Percentiles rank a stretch among this genome's conserved stretches.
Conservation (phyloP, 2,113 vertebrate genomes). For the Psittacara wagleri region DNA sequence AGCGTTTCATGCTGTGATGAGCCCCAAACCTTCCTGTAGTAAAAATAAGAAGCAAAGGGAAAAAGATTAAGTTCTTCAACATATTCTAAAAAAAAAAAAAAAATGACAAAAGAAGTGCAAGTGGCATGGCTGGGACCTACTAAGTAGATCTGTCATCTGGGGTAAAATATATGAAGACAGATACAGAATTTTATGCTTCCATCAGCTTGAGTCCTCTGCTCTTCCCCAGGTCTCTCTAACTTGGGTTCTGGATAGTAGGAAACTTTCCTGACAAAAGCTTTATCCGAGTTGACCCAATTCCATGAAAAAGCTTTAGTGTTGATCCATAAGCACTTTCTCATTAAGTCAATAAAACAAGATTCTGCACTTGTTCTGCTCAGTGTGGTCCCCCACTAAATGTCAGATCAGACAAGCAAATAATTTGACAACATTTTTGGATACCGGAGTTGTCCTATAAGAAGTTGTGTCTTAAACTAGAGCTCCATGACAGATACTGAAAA, state of each 20-base stretch:
- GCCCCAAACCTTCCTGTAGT: background rate
- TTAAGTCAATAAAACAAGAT: slow-evolving; percentile 27
- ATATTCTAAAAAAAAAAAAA: background rate
- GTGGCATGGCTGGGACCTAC: background rate
- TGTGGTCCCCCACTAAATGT: background rate
- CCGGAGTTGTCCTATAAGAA: background rate
- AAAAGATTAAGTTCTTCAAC: background rate
- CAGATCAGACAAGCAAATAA: background rate
- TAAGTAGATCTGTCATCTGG: background rate
- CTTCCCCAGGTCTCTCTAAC: background rate
- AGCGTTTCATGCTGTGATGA: background rate
- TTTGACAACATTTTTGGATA: background rate
- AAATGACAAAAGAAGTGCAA: background rate
- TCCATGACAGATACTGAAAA: background rate
- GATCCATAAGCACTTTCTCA: background rate
- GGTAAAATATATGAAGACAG: background rate
- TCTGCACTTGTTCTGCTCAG: background rate
- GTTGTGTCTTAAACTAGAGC: background rate
- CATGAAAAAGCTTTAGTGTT: background rate
- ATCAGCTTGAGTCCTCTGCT: background rate
- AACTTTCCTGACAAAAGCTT: background rate
- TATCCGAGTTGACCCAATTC: background rate
- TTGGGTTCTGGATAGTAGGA: background rate
- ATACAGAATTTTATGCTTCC: background rate
- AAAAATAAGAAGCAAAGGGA: background rate